These are phyloP conservation scores for Acrocyrtus sp. DNA, from an alignment of 2,888 invertebrate genomes.

Conservation along the genomic window DNA sequence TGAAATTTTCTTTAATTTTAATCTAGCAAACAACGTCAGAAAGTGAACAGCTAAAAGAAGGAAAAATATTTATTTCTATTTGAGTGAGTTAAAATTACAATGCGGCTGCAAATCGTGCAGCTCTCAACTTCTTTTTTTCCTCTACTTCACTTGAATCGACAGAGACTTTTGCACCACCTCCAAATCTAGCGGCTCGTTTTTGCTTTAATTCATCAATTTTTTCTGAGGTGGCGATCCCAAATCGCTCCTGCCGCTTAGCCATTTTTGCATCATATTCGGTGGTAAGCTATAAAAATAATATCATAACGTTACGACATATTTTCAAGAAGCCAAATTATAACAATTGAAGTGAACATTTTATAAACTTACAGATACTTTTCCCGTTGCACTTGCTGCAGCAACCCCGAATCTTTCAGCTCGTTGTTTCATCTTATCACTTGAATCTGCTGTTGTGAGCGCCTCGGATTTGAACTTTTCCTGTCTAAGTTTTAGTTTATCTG, in stretches of 20 bases:
- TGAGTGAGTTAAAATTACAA: constrained; percentile 18
- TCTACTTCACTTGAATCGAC: constrained; percentile 24
- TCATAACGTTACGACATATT: constrained; percentile 1
- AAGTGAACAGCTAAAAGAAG: too few relatives aligned
- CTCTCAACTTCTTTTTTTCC: constrained; percentile 47
- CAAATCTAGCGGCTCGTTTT: constrained; percentile 52
- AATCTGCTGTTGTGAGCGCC: not conserved
- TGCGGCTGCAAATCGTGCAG: constrained; percentile 51
- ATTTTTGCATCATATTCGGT: constrained; percentile 43
- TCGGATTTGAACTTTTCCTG: constrained; percentile 48
- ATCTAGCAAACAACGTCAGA: too few relatives aligned
- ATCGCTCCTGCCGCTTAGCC: constrained; percentile 48
- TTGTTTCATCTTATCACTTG: constrained; percentile 30
- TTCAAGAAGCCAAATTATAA: constrained; percentile 3
- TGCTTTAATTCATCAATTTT: constrained; percentile 36
- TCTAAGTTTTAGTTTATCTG: constrained; percentile 41
- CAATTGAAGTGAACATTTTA: not conserved
- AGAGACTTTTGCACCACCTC: constrained; percentile 11
- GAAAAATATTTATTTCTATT: not conserved
- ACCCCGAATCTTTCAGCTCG: constrained; percentile 52
- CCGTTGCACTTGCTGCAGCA: constrained; percentile 11
- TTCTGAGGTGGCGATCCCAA: constrained; percentile 40
- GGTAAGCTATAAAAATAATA: constrained; percentile 34
- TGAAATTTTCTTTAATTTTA: too few relatives aligned
- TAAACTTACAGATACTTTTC: constrained; percentile 25